phyloP scores from a whole-genome alignment of 2,888 invertebrate species.

The Conomelus anceps region DNA sequence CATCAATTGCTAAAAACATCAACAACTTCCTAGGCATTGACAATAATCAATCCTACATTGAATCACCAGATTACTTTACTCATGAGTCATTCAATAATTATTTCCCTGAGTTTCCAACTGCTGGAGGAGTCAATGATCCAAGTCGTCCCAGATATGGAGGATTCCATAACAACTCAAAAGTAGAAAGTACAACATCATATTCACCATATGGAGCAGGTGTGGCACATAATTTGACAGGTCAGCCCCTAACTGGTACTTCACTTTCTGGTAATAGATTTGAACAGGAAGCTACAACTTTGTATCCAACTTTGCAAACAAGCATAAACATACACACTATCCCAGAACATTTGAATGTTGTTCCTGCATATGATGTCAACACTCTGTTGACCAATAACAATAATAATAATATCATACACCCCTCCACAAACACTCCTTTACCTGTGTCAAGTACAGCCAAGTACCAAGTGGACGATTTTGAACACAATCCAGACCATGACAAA shows the following conservation, averaged over 20 bases:
- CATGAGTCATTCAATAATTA: slow-evolving; percentile 31
- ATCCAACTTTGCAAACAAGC: slow-evolving; percentile 15
- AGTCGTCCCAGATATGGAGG: slow-evolving; percentile 38
- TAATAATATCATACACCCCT: neutral
- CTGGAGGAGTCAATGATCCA: slow-evolving; percentile 35
- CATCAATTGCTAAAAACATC: slow-evolving; percentile 25
- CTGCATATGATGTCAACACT: slow-evolving; percentile 30
- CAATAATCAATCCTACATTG: slow-evolving; percentile 19
- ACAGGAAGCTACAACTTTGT: slow-evolving; percentile 10
- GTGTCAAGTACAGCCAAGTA: slow-evolving; percentile 8
- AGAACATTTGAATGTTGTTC: slow-evolving; percentile 18
- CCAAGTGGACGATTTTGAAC: slow-evolving; percentile 5
- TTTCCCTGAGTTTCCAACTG: slow-evolving; percentile 39
- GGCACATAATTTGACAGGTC: slow-evolving; percentile 27
- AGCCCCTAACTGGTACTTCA: slow-evolving; percentile 27
- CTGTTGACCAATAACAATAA: slow-evolving; percentile 27
- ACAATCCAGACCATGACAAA: slow-evolving; percentile 29
- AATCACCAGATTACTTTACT: slow-evolving; percentile 23
- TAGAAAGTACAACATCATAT: slow-evolving; percentile 23
- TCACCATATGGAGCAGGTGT: slow-evolving; percentile 33
- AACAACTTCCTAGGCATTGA: slow-evolving; percentile 23
- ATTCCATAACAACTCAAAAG: slow-evolving; percentile 36
- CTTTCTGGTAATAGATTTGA: slow-evolving; percentile 3
- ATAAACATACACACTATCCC: slow-evolving; percentile 21
- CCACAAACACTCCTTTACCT: neutral